Base-by-base conservation (phyloP, 2,888 invertebrate species). In the Glomeris marginata region DNA sequence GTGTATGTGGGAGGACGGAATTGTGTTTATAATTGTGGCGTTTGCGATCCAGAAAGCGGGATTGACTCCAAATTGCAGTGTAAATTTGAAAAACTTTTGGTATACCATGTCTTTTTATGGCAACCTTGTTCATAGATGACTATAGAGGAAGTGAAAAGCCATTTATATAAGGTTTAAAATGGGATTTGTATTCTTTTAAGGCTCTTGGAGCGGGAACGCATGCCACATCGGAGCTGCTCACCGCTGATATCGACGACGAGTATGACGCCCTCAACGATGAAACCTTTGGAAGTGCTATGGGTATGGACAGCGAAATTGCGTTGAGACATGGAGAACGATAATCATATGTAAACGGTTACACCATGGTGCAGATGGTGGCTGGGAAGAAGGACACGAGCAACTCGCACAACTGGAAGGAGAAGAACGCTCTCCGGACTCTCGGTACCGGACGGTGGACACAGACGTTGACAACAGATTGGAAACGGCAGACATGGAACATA, bases 251-350 rank as follows among this genome's bases (percentile, higher is more conserved):
- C 45, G 84, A 83, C 61, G 86, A 85, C 55, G 86, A 86, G 62
- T 88, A 87, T 67, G 88, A 91, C 71, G 87, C 87, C 1, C 75
- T 88, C 56, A 91, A 91, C 60, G 84, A 90, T 68, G 90, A 90
- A 69, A 91, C 91, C 0, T 91, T 91, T 66, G 90, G 90, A 22
- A 78, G 78, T 47, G 80, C 78, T 62, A 72, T 77, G 64, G 71
- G 69, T 60, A 46, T n/a, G n/a, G n/a, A n/a, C n/a, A n/a, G 34
- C 20, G 2, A 43, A 43, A 16, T 41, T 13, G 11, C 8, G 15
- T 15, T 11, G 8, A 41, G 10, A n/a, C n/a, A 38, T 45, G 18
- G 10, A 10, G 21, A 44, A 10, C 16, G 22, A 18, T 20, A 1
- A 42, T 15, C 21, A 4, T 15, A 22, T 22, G 21, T 20, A 47